These are phyloP conservation scores for Borostomias antarcticus DNA, from an alignment of 2,797 vertebrate species.

Conservation along the genomic window DNA sequence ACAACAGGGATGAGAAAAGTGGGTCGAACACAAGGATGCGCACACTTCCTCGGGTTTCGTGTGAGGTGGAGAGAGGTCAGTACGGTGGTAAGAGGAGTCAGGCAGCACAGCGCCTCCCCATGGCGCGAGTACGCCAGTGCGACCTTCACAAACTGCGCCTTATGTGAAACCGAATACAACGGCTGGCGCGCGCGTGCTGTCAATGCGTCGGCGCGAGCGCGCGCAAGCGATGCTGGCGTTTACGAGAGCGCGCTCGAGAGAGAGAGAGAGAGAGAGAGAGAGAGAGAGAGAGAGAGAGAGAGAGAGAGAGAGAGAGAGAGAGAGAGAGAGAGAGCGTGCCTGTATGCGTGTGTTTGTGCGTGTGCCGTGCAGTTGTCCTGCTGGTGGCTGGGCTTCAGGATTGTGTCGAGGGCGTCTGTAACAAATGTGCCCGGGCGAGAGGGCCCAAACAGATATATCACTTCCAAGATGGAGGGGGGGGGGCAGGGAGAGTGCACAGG, in stretches of 20 bases:
- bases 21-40: background rate
- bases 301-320: conserved; percentile 42
- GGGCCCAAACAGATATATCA: conserved; percentile 97
- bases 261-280: conserved; percentile 24
- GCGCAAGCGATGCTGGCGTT: conserved; percentile 13
- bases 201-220: background rate
- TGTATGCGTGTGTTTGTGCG: conserved; percentile 33
- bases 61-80: background rate
- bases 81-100: background rate
- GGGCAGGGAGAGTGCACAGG: conserved; percentile 63
- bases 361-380: conserved; percentile 57
- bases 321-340: conserved; percentile 20
- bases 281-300: conserved; percentile 38
- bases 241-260: conserved; percentile 34
- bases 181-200: background rate
- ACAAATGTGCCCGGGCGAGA: conserved; percentile 92
- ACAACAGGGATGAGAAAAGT: conserved; percentile 12
- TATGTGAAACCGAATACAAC: too few species aligned
- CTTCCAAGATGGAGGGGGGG: conserved; percentile 75
- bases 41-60: background rate
- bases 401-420: conserved; percentile 91
- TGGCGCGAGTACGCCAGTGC: conserved; percentile 81
- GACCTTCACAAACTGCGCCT: too few species aligned
- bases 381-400: conserved; percentile 83
- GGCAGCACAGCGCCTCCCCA: conserved; percentile 85